Percentiles rank a stretch among this genome's conserved stretches.
Evolutionary conservation across 2,797 vertebrate species (phyloP).

Genomic region (Stomatorhinus walkeri): DNA sequence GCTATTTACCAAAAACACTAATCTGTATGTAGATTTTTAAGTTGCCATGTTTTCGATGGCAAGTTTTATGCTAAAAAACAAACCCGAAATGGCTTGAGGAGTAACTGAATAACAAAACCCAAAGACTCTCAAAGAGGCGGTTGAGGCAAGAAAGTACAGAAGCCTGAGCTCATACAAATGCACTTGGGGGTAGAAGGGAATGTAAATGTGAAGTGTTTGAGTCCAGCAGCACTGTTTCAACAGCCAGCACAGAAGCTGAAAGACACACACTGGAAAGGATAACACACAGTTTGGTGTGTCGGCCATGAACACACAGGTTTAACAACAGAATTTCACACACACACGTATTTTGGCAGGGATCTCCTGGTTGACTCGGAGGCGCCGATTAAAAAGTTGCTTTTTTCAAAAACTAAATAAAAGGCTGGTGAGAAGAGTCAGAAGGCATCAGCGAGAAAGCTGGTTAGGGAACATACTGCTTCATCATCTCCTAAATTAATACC

Average conservation of each 20-base stretch:
- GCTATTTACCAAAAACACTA: background rate
- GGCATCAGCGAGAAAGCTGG: background rate
- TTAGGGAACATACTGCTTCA: background rate
- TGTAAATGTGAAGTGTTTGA: constrained; percentile 17
- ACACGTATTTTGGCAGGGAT: background rate
- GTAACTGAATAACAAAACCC: constrained; percentile 13
- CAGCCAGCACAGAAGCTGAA: constrained; percentile 25
- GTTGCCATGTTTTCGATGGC: constrained; percentile 11
- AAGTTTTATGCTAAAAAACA: background rate
- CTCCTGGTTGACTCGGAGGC: background rate
- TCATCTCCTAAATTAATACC: background rate
- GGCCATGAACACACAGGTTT: constrained; percentile 18
- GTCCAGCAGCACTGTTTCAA: constrained; percentile 28
- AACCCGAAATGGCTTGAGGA: background rate
- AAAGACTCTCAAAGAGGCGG: constrained; percentile 3
- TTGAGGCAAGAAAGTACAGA: background rate
- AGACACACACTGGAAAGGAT: constrained; percentile 31
- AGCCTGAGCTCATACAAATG: constrained; percentile 15
- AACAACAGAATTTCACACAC: constrained; percentile 5
- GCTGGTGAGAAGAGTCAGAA: background rate
- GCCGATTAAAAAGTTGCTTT: background rate
- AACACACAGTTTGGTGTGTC: background rate
- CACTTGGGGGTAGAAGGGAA: background rate
- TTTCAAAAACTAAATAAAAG: background rate
- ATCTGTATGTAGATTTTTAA: background rate